Percentiles rank a stretch among this genome's conserved stretches.
Conservation (phyloP, 2,888 invertebrate genomes). For the Tinea trinotella region DNA sequence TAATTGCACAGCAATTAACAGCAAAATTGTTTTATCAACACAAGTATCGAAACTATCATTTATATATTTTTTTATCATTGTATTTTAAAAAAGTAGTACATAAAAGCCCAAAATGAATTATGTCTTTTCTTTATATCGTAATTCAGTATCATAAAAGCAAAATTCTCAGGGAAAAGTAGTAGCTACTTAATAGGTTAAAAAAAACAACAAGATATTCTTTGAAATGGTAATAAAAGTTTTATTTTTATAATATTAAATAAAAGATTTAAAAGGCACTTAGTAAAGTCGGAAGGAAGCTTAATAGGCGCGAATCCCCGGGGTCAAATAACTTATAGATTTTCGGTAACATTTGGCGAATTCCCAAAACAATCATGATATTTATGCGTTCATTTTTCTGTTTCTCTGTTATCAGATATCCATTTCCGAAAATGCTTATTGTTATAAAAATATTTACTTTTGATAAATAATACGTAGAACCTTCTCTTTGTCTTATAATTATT, state of each 20-base stretch:
- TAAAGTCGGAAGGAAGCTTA: constrained; percentile 4
- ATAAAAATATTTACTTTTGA: background rate
- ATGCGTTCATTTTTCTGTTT: constrained; percentile 19
- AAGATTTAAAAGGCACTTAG: constrained; percentile 4
- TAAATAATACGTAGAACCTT: too few species aligned
- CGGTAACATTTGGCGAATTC: constrained; percentile 53
- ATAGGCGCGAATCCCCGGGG: constrained; percentile 44
- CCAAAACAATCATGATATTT: constrained; percentile 58
- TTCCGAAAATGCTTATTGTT: background rate
- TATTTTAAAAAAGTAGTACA: too few species aligned
- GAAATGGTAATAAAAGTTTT: background rate
- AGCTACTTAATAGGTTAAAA: too few species aligned
- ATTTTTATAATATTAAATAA: background rate
- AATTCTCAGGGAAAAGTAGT: too few species aligned
- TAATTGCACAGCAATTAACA: too few species aligned
- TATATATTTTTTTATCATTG: too few species aligned
- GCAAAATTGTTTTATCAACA: too few species aligned
- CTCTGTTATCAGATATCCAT: constrained; percentile 21
- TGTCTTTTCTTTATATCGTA: too few species aligned
- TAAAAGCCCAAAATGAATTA: too few species aligned
- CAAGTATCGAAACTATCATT: too few species aligned
- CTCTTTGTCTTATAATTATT: too few species aligned
- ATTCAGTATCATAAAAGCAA: too few species aligned
- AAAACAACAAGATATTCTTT: background rate
- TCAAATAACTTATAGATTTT: constrained; percentile 50